phyloP scores from a whole-genome alignment of 1,140 invertebrate species.

The Drosophila parvula region DNA sequence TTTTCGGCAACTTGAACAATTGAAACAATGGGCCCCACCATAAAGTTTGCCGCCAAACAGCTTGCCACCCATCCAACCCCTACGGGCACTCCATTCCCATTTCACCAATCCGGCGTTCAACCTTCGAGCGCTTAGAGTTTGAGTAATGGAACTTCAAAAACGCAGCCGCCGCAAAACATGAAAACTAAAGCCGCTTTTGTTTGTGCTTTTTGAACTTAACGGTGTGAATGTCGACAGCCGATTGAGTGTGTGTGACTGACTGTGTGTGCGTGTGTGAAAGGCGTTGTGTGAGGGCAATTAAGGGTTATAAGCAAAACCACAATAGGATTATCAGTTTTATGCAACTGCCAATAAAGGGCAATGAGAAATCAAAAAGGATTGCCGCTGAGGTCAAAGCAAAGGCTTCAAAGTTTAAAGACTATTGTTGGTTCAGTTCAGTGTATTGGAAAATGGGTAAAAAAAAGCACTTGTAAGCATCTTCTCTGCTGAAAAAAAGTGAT shows the following conservation, averaged over 20 bases:
- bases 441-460: not conserved
- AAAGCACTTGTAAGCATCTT: not conserved
- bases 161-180: conserved; percentile 75
- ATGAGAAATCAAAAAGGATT: conserved; percentile 55
- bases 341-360: conserved; percentile 61
- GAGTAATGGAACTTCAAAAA: conserved; percentile 81
- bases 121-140: conserved; percentile 54
- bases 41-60: conserved; percentile 63
- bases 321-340: conserved; percentile 75
- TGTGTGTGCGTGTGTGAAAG: conserved; percentile 22
- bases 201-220: conserved; percentile 43
- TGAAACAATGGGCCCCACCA: conserved; percentile 66
- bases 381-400: not conserved
- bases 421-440: too few species aligned
- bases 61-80: conserved; percentile 23
- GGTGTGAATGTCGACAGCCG: conserved; percentile 2
- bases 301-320: conserved; percentile 62
- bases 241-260: conserved; percentile 6
- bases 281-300: conserved; percentile 64
- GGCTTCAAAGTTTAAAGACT: not conserved
- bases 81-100: not conserved
- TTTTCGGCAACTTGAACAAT: conserved; percentile 67
- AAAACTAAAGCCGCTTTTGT: conserved; percentile 76
- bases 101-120: conserved; percentile 19
- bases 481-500: too few species aligned